Evolutionary conservation across 1,140 invertebrate genomes (phyloP).

Genomic region (Nephila pilipes): DNA sequence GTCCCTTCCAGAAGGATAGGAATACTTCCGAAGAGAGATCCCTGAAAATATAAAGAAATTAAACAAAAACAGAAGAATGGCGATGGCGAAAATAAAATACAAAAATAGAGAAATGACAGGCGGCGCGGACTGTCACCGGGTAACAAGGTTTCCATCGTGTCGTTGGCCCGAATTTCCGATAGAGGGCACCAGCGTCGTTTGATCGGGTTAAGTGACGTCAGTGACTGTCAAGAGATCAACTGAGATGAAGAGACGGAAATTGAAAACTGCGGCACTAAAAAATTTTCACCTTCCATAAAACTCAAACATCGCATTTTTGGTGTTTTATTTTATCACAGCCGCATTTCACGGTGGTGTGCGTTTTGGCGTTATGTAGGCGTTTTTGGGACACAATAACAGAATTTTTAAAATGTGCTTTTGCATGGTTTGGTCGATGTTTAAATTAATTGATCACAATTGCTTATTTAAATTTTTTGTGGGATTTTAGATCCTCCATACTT

Average conservation of each 20-base stretch:
- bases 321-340: constrained; percentile 22
- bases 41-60: constrained; percentile 9
- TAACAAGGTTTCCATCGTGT: constrained; percentile 67
- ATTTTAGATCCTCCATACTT: too few relatives aligned
- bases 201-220: constrained; percentile 73
- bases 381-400: background rate
- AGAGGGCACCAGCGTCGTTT: constrained; percentile 55
- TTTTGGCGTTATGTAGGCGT: background rate
- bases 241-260: constrained; percentile 66
- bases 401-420: background rate
- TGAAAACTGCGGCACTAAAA: constrained; percentile 62
- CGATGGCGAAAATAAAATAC: constrained; percentile 8
- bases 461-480: too few relatives aligned
- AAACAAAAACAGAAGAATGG: constrained; percentile 12
- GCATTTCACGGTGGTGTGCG: background rate
- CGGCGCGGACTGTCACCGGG: constrained; percentile 48
- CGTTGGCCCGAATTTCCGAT: constrained; percentile 17
- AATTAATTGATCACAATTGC: too few relatives aligned
- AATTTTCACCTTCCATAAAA: constrained; percentile 62
- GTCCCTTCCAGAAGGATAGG: background rate
- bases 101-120: constrained; percentile 19
- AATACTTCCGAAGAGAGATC: background rate
- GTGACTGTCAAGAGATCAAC: constrained; percentile 61
- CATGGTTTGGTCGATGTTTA: too few relatives aligned
- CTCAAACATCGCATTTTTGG: background rate